Conservation (phyloP, 2,113 vertebrate genomes). For the Rhinolophus ferrumequinum region DNA sequence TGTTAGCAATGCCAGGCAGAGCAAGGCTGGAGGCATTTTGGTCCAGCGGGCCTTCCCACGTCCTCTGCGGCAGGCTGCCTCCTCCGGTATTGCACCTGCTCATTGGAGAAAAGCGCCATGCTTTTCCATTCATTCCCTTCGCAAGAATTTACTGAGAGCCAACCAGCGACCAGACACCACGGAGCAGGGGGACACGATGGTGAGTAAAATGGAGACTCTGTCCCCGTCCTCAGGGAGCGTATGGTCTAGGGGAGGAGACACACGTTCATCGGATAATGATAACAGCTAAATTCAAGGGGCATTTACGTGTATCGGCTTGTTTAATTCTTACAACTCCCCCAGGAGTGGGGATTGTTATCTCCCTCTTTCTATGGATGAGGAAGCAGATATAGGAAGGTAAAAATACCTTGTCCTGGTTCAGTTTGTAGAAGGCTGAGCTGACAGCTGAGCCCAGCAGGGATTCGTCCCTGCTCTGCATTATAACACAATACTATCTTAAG, state of each 20-base stretch:
- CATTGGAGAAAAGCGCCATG: neutral
- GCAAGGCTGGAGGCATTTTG: neutral
- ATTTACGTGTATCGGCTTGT: neutral
- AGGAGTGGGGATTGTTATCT: neutral
- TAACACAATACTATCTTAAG: neutral
- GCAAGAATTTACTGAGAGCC: neutral
- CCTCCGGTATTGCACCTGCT: neutral
- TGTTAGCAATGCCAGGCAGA: neutral
- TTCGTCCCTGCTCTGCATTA: neutral
- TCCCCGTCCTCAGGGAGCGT: neutral
- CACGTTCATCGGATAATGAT: neutral
- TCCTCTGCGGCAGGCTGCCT: neutral
- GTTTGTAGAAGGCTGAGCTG: neutral
- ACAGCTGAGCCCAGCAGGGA: neutral
- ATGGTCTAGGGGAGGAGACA: neutral
- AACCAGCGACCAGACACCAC: neutral
- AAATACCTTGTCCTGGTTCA: neutral
- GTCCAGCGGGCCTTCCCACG: fast-evolving
- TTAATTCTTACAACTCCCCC: neutral
- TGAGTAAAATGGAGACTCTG: neutral
- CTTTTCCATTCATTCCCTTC: neutral
- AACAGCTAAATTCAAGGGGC: neutral
- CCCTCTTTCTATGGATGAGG: neutral
- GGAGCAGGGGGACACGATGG: neutral
- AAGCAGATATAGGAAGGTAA: neutral